Percentiles rank a stretch among this genome's conserved stretches.
These are phyloP conservation scores for Hippasteria phrygiana DNA, from an alignment of 53 echinoderm and acorn worm genomes.

Conservation along the genomic window DNA sequence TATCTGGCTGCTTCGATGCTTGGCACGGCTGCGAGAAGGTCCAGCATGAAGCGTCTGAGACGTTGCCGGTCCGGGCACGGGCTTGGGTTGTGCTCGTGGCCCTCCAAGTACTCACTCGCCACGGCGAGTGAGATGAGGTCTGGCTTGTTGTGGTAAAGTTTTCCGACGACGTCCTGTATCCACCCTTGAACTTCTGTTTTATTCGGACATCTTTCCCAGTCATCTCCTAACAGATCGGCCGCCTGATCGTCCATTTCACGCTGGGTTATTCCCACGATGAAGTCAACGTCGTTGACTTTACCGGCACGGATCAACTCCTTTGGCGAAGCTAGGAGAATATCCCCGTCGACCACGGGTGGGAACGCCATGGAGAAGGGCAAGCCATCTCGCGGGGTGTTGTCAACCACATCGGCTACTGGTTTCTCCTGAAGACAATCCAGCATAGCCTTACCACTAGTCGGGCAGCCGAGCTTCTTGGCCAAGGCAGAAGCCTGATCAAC, in stretches of 20 bases:
- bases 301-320: neutral
- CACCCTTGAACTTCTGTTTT: constrained; percentile 7
- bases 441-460: neutral
- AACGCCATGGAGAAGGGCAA: constrained; percentile 11
- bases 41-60: constrained; percentile 22
- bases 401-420: constrained; percentile 1
- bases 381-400: constrained; percentile 2
- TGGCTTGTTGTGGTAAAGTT: neutral
- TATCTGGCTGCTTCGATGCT: constrained; percentile 21
- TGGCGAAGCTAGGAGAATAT: constrained; percentile 17
- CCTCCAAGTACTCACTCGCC: constrained; percentile 31
- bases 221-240: neutral
- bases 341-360: constrained; percentile 57
- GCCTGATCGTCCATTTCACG: neutral
- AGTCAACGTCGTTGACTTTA: constrained; percentile 1
- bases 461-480: constrained; percentile 49
- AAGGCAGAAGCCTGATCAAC: constrained; percentile 28
- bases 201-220: constrained; percentile 30
- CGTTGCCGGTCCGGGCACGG: constrained; percentile 26
- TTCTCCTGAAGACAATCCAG: constrained; percentile 8
- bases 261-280: constrained; percentile 32
- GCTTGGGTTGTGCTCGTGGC: neutral
- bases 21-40: constrained; percentile 29
- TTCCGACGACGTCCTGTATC: neutral
- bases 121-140: constrained; percentile 15